Evolutionary conservation across 2,797 vertebrate genomes (phyloP).

Genomic region (Megaceryle alcyon): DNA sequence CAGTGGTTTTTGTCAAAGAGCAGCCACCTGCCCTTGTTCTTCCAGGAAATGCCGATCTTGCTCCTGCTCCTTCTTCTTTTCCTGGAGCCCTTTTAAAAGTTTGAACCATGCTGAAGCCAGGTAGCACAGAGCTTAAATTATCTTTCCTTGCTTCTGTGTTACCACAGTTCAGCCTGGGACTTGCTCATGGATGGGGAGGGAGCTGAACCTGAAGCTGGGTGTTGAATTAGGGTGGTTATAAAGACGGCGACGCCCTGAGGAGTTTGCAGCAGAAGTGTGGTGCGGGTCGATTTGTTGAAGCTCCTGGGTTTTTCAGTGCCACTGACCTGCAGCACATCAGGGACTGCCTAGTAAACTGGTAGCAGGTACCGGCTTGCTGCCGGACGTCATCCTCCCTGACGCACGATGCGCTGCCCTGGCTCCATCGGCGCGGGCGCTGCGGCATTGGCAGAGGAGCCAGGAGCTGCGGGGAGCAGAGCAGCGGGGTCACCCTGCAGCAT

Average conservation of each 20-base stretch:
- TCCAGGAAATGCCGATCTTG: neutral
- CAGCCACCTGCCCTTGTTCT: neutral
- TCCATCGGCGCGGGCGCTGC: neutral
- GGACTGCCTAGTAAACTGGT: neutral
- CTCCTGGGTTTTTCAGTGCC: neutral
- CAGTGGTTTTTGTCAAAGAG: neutral
- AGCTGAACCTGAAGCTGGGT: rapidly evolving
- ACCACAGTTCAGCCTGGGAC: rapidly evolving
- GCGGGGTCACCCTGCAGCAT: neutral
- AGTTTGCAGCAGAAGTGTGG: neutral
- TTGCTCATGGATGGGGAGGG: rapidly evolving
- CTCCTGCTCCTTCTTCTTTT: neutral
- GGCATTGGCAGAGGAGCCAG: neutral
- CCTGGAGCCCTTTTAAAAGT: neutral
- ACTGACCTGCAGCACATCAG: rapidly evolving
- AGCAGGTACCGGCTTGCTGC: neutral
- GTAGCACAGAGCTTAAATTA: neutral
- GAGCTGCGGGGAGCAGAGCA: neutral
- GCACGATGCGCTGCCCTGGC: neutral
- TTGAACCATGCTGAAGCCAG: neutral
- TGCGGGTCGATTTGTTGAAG: neutral
- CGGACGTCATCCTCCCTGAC: neutral
- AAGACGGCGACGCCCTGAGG: neutral
- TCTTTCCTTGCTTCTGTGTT: neutral
- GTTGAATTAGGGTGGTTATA: neutral